Evolutionary conservation across 2,797 vertebrate genomes (phyloP), one percentile per base, ranked within the genome.

Genomic region (Dicrostonyx torquatus): DNA sequence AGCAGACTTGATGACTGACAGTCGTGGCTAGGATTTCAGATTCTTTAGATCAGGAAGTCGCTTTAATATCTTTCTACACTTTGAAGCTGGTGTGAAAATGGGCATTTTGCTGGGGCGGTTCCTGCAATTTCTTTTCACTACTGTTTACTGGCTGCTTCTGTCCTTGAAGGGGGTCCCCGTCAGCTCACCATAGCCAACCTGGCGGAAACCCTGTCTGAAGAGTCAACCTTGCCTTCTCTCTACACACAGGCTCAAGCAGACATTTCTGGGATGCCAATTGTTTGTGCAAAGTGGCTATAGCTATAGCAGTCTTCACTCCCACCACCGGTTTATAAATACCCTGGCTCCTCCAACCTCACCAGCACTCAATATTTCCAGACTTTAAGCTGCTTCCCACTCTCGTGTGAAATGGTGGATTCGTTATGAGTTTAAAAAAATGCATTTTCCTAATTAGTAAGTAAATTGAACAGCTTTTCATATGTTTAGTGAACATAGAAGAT

Each of bases 21-120:
- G 43, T 60, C 75, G 73, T 58, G 40, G 86, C 45, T 55, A 87
- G 78, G 70, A 76, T 92, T 97, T 96, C 91, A 89, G 82, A n/a
- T 13, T 91, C 70, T 91, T 79, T 24, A 70, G 92, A 29, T 73
- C 64, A 34, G 72, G 77, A 24, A 53, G 70, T 87, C 94, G 80
- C 60, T 60, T 88, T 62, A 9, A 79, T 86, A 89, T 89, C 91
- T 70, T 68, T 94, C 82, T 94, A 87, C 94, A 96, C 89, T 48
- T 93, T 72, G 92, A 91, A 94, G 89, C 94, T 96, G 96, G 86
- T 91, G 75, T 93, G 93, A 87, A 96, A 93, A 60, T 11, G 83
- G 88, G 82, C 70, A 0, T 83, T 83, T 53, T 37, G 83, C 58
- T 87, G 17, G 34, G 6, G 50, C 73, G 43, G 78, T 43, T 76